These are phyloP conservation scores for Rattus norvegicus DNA, from an alignment of 2,113 vertebrate species.

Conservation along the genomic window DNA sequence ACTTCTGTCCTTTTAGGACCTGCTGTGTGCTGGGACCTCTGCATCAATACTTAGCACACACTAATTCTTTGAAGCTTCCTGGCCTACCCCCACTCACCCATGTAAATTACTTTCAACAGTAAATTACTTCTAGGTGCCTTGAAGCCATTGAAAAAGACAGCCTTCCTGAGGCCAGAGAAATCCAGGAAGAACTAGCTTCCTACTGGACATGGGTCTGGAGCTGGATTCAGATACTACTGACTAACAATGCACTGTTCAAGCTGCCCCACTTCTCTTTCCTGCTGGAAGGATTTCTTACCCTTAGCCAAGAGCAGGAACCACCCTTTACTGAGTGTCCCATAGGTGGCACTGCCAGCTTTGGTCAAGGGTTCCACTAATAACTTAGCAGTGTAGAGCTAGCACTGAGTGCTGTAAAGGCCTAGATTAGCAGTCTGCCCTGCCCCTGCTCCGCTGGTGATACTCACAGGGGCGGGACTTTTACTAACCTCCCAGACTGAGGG, in stretches of 20 bases:
- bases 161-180: not conserved
- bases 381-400: not conserved
- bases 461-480: not conserved
- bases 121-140: not conserved
- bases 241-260: not conserved
- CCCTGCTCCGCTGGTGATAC: conserved; percentile 2
- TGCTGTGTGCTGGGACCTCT: not conserved
- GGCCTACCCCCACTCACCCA: not conserved
- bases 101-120: not conserved
- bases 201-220: not conserved
- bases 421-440: not conserved
- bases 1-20: not conserved
- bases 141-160: conserved; percentile 17
- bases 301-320: not conserved
- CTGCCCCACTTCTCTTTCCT: not conserved
- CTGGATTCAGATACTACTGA: conserved; percentile 2
- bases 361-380: not conserved
- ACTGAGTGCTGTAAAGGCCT: not conserved
- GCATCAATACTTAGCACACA: too few species aligned
- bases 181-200: not conserved
- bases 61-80: not conserved
- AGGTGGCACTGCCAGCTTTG: not conserved
- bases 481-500: not conserved
- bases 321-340: not conserved
- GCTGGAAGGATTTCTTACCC: not conserved